Conservation (phyloP, 2,797 vertebrate species). For the Petrocephalus schoutedeni region DNA sequence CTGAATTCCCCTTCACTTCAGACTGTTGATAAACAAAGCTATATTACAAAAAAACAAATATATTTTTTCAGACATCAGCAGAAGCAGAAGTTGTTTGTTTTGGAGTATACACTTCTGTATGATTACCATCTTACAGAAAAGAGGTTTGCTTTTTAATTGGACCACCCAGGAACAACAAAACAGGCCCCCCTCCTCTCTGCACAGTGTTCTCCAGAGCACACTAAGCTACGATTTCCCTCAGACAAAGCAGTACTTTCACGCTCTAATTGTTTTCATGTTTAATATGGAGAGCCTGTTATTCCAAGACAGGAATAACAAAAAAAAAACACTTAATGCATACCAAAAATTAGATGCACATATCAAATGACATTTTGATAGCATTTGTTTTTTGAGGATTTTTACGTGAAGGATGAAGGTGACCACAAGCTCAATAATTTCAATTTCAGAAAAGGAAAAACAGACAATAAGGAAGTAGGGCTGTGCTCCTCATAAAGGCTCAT, state of each 20-base stretch:
- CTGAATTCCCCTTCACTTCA: neutral
- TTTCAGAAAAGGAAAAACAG: neutral
- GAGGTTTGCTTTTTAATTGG: slow-evolving; percentile 22
- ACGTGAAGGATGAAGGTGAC: neutral
- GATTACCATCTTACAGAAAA: neutral
- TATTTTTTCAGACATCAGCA: neutral
- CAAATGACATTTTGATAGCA: neutral
- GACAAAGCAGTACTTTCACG: slow-evolving; percentile 21
- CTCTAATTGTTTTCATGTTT: slow-evolving; percentile 18
- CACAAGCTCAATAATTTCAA: neutral
- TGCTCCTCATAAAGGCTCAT: neutral
- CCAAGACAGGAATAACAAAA: neutral
- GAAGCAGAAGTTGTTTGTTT: neutral
- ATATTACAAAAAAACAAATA: neutral
- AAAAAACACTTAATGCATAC: neutral
- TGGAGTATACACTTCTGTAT: neutral
- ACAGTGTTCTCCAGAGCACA: slow-evolving; percentile 1
- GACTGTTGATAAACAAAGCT: neutral
- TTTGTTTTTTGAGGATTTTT: neutral
- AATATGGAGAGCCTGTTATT: slow-evolving; percentile 10
- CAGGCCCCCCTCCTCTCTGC: neutral
- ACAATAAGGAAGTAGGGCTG: neutral
- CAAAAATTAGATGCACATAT: neutral
- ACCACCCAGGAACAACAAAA: slow-evolving; percentile 19
- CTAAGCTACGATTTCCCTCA: slow-evolving; percentile 11